Base-by-base conservation (phyloP, 2,797 vertebrate species). In the Dermochelys coriacea region DNA sequence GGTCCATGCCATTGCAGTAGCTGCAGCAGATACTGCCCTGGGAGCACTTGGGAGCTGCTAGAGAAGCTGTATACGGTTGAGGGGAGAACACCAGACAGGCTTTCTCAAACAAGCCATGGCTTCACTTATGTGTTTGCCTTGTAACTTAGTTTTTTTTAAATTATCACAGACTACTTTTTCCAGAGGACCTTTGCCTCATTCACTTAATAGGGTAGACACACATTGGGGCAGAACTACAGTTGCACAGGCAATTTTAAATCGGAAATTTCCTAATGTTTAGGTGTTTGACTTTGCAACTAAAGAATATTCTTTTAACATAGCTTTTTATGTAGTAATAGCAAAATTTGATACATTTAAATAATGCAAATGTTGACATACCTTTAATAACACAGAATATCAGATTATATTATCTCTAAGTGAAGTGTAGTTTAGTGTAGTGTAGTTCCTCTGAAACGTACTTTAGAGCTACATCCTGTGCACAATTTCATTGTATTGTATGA, bases 271-370 rank as follows among this genome's bases (percentile, higher is more conserved):
- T 50, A 31, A 49, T 5, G 7, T 49, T 45, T 37, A 47, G 71
- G 23, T 81, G 27, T 25, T 45, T 27, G 54, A 57, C 29, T 41
- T 93, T 90, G 50, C 80, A 81, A 50, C 86, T 59, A 29, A 29
- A 45, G 92, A 59, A 31, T 29, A 31, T 59, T 55, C 6, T 87
- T 93, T 92, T 82, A 86, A 45, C 37, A 79, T 82, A 52, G 2
- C 2, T 82, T 89, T 86, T 61, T 83, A 47, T 89, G 92, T 57
- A 77, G 79, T 91, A 71, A 50, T 83, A 0, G 92, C 75, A n/a
- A 75, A 23, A 50, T 61, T 88, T 90, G 92, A 86, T 93, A 74
- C 4, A n/a, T 81, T 81, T 84, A 86, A 92, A 85, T 74, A 91
- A 77, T 18, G 1, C 45, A 5, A 84, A 8, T 25, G 75, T 54